Evolutionary conservation across 2,113 vertebrate genomes (phyloP).

Genomic region (Ageneiosus marmoratus): DNA sequence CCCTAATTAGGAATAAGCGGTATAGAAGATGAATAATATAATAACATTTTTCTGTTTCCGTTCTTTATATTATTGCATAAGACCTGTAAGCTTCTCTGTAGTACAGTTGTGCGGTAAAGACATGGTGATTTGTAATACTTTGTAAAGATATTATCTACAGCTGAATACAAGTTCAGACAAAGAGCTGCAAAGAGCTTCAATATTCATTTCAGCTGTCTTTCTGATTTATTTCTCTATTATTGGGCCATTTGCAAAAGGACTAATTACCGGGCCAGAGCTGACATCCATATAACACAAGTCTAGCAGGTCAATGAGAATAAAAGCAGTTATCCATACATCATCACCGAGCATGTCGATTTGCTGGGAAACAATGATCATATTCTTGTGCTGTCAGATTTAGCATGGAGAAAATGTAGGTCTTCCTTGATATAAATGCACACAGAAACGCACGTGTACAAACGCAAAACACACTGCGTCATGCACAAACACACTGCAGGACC

Average conservation of each 20-base stretch:
- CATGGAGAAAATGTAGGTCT: slow-evolving; percentile 38
- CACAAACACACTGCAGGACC: slow-evolving; percentile 41
- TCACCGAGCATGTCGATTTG: slow-evolving; percentile 41
- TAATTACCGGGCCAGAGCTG: slow-evolving; percentile 68
- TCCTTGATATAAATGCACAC: slow-evolving; percentile 35
- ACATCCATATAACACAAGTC: slow-evolving; percentile 38
- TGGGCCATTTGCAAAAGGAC: slow-evolving; percentile 68
- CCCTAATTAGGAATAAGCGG: too few relatives aligned
- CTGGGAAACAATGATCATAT: slow-evolving; percentile 50
- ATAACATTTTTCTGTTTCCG: neutral
- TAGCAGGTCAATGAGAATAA: slow-evolving; percentile 46
- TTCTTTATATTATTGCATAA: neutral
- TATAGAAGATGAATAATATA: too few relatives aligned
- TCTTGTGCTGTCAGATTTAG: slow-evolving; percentile 24
- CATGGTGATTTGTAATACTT: slow-evolving; percentile 58
- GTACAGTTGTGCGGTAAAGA: slow-evolving; percentile 41
- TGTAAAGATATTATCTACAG: slow-evolving; percentile 63
- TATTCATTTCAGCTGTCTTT: slow-evolving; percentile 67
- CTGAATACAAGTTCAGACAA: slow-evolving; percentile 62
- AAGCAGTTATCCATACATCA: slow-evolving; percentile 52
- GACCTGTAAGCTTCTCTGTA: neutral
- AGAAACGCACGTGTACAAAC: neutral
- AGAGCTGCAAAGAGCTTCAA: slow-evolving; percentile 59
- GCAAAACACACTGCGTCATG: slow-evolving; percentile 30
- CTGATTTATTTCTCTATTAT: slow-evolving; percentile 72